Conservation (phyloP, 2,113 vertebrate genomes). For the Fukomys damarensis region DNA sequence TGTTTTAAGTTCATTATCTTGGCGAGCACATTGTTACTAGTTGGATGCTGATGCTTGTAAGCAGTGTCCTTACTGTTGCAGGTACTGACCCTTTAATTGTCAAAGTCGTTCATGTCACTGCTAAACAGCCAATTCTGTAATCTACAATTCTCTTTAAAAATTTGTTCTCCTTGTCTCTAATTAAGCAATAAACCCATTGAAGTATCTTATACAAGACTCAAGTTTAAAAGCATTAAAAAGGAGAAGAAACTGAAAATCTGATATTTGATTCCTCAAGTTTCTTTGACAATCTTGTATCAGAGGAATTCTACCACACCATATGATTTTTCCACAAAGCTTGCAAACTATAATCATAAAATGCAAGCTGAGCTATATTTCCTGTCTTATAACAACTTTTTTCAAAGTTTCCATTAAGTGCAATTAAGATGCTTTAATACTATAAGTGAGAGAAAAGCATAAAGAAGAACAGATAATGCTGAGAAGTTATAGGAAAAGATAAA, state of each 20-base stretch:
- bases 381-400: not conserved
- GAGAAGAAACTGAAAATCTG: constrained; percentile 10
- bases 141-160: constrained; percentile 73
- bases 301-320: not conserved
- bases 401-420: not conserved
- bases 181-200: constrained; percentile 51
- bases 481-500: not conserved
- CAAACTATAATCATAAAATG: not conserved
- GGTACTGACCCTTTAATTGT: constrained; percentile 92
- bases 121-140: constrained; percentile 82
- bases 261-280: not conserved
- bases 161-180: constrained; percentile 52
- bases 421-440: not conserved
- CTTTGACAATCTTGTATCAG: not conserved
- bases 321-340: not conserved
- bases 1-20: constrained; percentile 99
- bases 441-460: not conserved
- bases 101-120: constrained; percentile 85
- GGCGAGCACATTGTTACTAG: constrained; percentile 88
- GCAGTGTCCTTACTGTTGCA: constrained; percentile 90
- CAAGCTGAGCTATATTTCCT: not conserved
- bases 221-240: constrained; percentile 67
- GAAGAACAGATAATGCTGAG: not conserved
- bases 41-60: constrained; percentile 89
- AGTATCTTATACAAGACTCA: constrained; percentile 18